Percentiles rank a stretch among this genome's conserved stretches.
Conservation (phyloP, 64 coral and sea anemone genomes). For the Exaiptasia diaphana region DNA sequence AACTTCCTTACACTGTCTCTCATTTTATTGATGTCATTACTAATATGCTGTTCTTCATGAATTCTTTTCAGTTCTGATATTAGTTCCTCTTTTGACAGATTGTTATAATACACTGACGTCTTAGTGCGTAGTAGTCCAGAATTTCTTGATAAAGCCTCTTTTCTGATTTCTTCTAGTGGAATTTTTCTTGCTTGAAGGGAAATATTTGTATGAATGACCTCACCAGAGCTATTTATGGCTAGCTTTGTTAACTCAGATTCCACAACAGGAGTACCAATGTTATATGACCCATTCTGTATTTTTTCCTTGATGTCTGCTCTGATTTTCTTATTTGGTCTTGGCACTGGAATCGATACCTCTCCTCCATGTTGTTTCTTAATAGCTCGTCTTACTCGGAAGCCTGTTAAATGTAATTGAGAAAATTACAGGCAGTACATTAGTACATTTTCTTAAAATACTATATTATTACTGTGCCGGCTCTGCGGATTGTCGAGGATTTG, state of each 20-base stretch:
- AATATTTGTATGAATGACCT: neutral
- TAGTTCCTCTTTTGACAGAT: constrained; percentile 3
- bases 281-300: constrained; percentile 12
- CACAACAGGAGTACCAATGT: neutral
- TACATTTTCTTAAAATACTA: neutral
- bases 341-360: neutral
- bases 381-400: neutral
- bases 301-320: neutral
- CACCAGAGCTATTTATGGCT: neutral
- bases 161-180: constrained; percentile 17
- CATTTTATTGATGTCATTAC: neutral
- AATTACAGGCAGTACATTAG: neutral
- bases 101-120: neutral
- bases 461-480: neutral
- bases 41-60: neutral
- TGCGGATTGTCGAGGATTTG: too few species aligned
- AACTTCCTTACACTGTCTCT: constrained; percentile 1
- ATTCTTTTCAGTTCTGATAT: constrained; percentile 15
- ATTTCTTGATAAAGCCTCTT: neutral
- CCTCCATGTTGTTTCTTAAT: constrained; percentile 11
- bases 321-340: neutral
- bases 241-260: neutral
- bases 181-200: constrained; percentile 1
- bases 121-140: neutral
- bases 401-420: neutral